These are phyloP conservation scores for Ptychodera flava DNA, from an alignment of 35 echinoderm and acorn worm species.

Conservation along the genomic window DNA sequence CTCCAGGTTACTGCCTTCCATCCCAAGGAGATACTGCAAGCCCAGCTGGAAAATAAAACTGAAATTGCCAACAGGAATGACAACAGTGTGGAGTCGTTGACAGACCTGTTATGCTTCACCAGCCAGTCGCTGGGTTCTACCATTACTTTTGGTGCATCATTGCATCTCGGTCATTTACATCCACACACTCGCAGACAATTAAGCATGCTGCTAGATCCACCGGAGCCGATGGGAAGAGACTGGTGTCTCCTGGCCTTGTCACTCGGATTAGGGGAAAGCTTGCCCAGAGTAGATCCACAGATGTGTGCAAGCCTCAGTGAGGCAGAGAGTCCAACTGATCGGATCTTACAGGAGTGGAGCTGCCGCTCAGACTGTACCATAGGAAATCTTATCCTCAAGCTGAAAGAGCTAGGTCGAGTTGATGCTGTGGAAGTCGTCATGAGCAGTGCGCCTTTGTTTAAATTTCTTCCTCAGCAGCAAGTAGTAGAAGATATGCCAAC, in stretches of 20 bases:
- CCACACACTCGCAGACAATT: conserved; percentile 70
- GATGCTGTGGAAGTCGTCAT: conserved; percentile 73
- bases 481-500: conserved; percentile 52
- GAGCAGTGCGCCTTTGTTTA: conserved; percentile 75
- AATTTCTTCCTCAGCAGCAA: conserved; percentile 82
- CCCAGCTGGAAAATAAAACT: conserved; percentile 41
- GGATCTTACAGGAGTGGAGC: conserved; percentile 74
- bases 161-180: conserved; percentile 77
- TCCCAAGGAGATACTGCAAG: conserved; percentile 52
- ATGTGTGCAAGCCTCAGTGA: conserved; percentile 63
- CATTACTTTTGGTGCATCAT: conserved; percentile 56
- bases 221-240: conserved; percentile 96
- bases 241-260: conserved; percentile 90
- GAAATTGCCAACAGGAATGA: conserved; percentile 64
- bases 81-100: conserved; percentile 66
- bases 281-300: conserved; percentile 69
- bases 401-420: conserved; percentile 76
- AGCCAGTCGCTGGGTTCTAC: conserved; percentile 61
- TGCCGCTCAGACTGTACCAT: conserved; percentile 44
- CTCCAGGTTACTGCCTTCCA: conserved; percentile 66
- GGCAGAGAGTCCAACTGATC: conserved; percentile 86
- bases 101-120: conserved; percentile 81
- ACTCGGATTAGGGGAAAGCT: conserved; percentile 67
- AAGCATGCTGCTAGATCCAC: conserved; percentile 92
- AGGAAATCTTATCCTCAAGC: conserved; percentile 55